Conservation (phyloP, 2,888 invertebrate species). For the Choreutis nemorana region DNA sequence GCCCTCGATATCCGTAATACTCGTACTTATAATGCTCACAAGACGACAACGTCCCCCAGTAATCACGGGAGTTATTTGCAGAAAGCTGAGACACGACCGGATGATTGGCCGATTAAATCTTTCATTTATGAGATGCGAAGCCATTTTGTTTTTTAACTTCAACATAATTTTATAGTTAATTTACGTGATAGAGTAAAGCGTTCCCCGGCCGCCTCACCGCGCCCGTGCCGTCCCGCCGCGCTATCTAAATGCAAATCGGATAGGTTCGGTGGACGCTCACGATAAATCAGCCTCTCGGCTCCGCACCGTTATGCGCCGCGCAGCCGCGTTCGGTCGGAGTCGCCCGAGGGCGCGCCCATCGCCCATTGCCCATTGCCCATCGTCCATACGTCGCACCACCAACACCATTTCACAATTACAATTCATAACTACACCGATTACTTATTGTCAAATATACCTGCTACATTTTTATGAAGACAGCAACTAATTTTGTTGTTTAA, state of each 20-base stretch:
- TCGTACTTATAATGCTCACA: too few species aligned
- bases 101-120: conserved; percentile 36
- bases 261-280: conserved; percentile 58
- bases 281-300: conserved; percentile 51
- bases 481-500: too few species aligned
- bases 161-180: conserved; percentile 50
- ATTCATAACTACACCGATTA: too few species aligned
- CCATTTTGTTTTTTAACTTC: conserved; percentile 27
- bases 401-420: conserved; percentile 11
- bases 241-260: conserved; percentile 67
- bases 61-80: conserved; percentile 18
- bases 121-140: conserved; percentile 32
- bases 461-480: too few species aligned
- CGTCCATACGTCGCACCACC: conserved; percentile 15
- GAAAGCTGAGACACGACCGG: conserved; percentile 20
- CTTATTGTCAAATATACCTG: too few species aligned
- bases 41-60: too few species aligned
- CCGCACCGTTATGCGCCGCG: conserved; percentile 38
- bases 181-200: conserved; percentile 44
- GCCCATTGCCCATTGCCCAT: too few species aligned
- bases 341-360: conserved; percentile 25
- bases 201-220: conserved; percentile 19
- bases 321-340: conserved; percentile 17
- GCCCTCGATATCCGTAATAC: too few species aligned
- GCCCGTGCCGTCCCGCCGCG: conserved; percentile 22